These are phyloP conservation scores for Cossypha dichroa DNA, from an alignment of 2,797 vertebrate genomes.

Conservation along the genomic window DNA sequence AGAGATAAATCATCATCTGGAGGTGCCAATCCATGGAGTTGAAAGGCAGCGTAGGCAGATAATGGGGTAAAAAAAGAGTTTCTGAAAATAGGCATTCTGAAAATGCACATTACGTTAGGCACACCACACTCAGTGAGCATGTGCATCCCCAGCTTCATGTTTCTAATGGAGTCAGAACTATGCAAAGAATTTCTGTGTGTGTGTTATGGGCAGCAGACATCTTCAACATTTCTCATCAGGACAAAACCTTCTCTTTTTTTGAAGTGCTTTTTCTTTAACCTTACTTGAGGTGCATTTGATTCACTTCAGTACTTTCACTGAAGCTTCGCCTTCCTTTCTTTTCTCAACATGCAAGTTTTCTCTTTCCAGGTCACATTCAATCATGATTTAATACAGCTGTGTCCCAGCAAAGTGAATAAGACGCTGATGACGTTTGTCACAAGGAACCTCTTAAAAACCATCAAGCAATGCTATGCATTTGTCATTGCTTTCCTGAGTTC, in stretches of 20 bases:
- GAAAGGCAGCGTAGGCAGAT: neutral
- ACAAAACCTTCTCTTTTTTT: neutral
- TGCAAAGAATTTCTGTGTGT: neutral
- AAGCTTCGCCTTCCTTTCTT: neutral
- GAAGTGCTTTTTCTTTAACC: neutral
- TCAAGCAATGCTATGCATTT: neutral
- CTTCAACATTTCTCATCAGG: neutral
- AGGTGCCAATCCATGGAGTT: neutral
- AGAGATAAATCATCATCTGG: neutral
- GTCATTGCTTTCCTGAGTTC: neutral
- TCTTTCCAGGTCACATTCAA: constrained; percentile 12
- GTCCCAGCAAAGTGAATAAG: constrained; percentile 35
- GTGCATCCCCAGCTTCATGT: neutral
- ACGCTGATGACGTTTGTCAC: neutral
- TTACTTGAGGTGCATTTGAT: constrained; percentile 17
- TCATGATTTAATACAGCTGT: constrained; percentile 1
- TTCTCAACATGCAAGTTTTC: constrained; percentile 26
- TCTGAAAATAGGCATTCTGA: neutral
- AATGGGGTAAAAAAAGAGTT: neutral
- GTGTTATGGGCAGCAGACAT: neutral
- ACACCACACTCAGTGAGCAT: neutral
- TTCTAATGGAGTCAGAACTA: neutral
- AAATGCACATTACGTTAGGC: neutral
- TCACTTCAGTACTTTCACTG: neutral
- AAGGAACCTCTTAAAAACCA: constrained; percentile 21